These are phyloP conservation scores for Nebria brevicollis DNA, from an alignment of 2,888 invertebrate species.

Conservation along the genomic window DNA sequence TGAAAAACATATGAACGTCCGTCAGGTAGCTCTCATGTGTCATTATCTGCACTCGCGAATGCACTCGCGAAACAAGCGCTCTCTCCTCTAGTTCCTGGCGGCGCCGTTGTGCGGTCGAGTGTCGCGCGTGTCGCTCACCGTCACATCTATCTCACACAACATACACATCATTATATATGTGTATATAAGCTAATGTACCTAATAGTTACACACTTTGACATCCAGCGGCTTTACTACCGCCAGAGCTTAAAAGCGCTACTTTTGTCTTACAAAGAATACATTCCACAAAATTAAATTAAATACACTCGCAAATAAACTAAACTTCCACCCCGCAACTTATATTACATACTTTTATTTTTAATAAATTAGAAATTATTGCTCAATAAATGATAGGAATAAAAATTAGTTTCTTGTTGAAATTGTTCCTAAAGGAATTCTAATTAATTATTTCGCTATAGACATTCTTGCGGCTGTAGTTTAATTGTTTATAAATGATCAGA, in stretches of 20 bases:
- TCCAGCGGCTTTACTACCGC: neutral
- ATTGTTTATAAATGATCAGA: neutral
- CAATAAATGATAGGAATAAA: neutral
- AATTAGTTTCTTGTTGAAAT: neutral
- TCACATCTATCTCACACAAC: neutral
- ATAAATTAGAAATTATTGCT: no score
- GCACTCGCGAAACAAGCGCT: conserved; percentile 29
- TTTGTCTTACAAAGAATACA: neutral
- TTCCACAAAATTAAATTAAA: neutral
- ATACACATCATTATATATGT: neutral
- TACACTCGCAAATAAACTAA: neutral
- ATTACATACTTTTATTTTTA: no score
- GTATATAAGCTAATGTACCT: neutral
- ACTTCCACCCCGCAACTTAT: no score
- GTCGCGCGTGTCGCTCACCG: conserved; percentile 14
- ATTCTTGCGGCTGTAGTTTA: neutral
- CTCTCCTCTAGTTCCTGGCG: conserved; percentile 21
- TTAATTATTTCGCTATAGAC: neutral
- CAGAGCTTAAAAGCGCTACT: neutral
- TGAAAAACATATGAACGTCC: conserved; percentile 17
- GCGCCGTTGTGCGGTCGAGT: conserved; percentile 20
- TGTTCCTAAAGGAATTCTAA: neutral
- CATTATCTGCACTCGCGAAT: conserved; percentile 43
- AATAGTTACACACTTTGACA: neutral
- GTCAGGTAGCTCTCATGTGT: conserved; percentile 42